A percentile compares a stretch with the other conserved stretches of the same genome.
Evolutionary conservation across 1,140 invertebrate genomes (phyloP).

Genomic region (Papilio helenus): DNA sequence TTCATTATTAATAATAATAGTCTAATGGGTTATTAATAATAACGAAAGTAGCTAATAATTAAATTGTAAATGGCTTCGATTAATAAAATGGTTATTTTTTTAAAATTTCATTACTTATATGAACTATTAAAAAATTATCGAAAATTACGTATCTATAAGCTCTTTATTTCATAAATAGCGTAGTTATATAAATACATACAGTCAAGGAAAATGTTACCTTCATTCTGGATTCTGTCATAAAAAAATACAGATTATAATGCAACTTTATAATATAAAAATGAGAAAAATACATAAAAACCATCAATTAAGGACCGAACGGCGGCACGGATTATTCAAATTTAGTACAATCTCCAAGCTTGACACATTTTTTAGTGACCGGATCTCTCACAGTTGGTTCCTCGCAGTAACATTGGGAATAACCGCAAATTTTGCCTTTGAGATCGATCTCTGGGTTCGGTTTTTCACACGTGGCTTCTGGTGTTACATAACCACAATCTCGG

Average conservation of each 20-base stretch:
- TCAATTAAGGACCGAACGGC: not conserved
- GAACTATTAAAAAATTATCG: not conserved
- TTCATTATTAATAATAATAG: not conserved
- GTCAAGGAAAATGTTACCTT: too few species aligned
- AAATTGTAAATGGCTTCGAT: not conserved
- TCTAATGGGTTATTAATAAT: not conserved
- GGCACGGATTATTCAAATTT: not conserved
- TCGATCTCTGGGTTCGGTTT: slow-evolving; percentile 50
- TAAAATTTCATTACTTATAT: not conserved
- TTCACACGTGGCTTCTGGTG: slow-evolving; percentile 57
- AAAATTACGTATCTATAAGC: too few species aligned
- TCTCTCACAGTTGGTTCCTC: slow-evolving; percentile 60
- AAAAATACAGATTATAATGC: not conserved
- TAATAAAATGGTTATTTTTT: not conserved
- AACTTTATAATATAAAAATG: not conserved
- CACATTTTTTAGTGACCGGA: slow-evolving; percentile 49
- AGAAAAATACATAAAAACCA: not conserved
- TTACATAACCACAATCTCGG: slow-evolving; percentile 50
- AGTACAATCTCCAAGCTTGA: slow-evolving; percentile 52
- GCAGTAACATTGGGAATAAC: slow-evolving; percentile 66
- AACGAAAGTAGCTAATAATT: not conserved
- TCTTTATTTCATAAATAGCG: too few species aligned
- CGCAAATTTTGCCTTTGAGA: slow-evolving; percentile 49
- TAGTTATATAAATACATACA: too few species aligned
- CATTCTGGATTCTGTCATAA: not conserved